Conservation (phyloP, 2,113 vertebrate genomes). For the Panthera uncia region DNA sequence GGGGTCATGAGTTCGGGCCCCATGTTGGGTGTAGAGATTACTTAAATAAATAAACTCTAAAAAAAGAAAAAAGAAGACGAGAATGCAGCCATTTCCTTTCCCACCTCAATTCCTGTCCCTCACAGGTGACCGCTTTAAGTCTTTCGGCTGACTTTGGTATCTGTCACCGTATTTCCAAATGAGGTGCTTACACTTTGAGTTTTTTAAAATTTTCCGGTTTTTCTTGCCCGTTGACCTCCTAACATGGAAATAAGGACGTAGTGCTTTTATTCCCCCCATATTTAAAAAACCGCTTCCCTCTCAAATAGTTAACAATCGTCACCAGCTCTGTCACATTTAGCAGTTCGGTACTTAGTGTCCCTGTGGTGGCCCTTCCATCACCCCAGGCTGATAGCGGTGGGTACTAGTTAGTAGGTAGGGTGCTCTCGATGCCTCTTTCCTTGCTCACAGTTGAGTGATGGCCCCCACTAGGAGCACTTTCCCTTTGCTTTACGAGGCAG, state of each 20-base stretch:
- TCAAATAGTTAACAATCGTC: neutral
- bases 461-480: no score
- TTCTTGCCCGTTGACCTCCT: neutral
- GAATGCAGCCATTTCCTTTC: neutral
- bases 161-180: neutral
- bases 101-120: neutral
- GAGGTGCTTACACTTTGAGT: neutral
- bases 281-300: neutral
- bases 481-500: neutral
- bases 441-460: neutral
- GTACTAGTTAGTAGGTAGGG: neutral
- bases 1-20: neutral
- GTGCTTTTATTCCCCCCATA: neutral
- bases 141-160: neutral
- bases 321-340: fast-evolving
- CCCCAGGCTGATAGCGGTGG: fast-evolving
- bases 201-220: neutral
- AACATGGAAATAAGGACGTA: neutral
- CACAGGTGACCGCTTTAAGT: neutral
- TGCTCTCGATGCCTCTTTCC: neutral
- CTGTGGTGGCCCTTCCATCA: neutral
- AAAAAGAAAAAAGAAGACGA: neutral
- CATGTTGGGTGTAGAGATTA: neutral
- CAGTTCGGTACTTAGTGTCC: neutral
- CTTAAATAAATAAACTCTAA: neutral